phyloP scores from a whole-genome alignment of 37 sponge, comb jelly and placozoan species.

The Bolinopsis microptera region DNA sequence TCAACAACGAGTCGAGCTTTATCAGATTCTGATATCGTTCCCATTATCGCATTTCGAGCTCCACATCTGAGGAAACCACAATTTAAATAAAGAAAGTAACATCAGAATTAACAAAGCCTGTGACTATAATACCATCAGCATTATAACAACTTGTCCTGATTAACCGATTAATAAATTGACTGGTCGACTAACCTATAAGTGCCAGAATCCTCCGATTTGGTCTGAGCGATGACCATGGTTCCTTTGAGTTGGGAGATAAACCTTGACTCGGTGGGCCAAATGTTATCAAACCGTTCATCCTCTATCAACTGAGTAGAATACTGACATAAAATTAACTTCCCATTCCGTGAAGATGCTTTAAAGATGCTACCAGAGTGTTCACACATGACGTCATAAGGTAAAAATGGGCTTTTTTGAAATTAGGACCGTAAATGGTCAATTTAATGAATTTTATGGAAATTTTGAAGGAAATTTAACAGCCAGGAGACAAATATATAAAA shows the following conservation, averaged over 20 bases:
- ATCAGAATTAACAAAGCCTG: no score
- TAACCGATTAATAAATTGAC: no score
- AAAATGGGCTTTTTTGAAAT: no score
- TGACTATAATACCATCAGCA: no score
- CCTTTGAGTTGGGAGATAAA: conserved; percentile 15
- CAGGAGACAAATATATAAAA: no score
- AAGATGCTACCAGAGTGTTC: not conserved
- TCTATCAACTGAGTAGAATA: not conserved
- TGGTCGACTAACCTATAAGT: conserved; percentile 45
- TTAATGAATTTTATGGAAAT: no score
- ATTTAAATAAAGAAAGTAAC: no score
- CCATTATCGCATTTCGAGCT: not conserved
- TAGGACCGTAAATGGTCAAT: no score
- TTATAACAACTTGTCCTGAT: no score
- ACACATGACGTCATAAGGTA: not conserved
- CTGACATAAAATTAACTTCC: not conserved
- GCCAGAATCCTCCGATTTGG: not conserved
- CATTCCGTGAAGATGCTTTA: not conserved
- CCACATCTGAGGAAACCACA: conserved; percentile 57
- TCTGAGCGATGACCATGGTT: conserved; percentile 24
- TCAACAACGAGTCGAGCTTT: not conserved
- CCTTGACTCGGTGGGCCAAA: not conserved
- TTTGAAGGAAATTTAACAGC: no score
- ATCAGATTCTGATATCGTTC: conserved; percentile 12
- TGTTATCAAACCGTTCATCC: not conserved